Evolutionary conservation across 2,797 vertebrate species (phyloP), one percentile per base, ranked within the genome.

Genomic region (Cuniculus paca): DNA sequence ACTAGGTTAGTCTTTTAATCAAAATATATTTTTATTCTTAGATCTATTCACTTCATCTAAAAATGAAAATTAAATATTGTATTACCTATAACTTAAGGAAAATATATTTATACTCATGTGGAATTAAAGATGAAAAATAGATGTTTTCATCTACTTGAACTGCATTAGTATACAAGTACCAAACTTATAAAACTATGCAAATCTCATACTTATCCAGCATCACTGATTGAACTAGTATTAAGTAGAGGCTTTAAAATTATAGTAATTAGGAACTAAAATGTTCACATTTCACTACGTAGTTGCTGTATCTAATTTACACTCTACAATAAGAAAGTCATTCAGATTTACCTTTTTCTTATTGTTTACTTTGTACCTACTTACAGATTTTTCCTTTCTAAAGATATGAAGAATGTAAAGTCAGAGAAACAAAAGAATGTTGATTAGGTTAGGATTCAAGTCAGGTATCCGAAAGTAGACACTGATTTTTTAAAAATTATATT

Each of bases 401-500:
- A 91, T 65, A 84, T 93, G 79, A 26, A 92, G 58, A 91, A 20
- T 96, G 90, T 77, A 56, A 90, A 92, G 97, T 86, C 70, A 92
- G 42, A 84, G 42, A 85, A 96, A 80, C 50, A 94, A 95, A 98
- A 96, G 85, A 74, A 93, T 52, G 63, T 86, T 97, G 95, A 97
- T 97, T 97, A 93, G 95, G 97, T 97, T 98, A 97, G 88, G 77
- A 94, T 87, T 98, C 92, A 88, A 97, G 58, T 42, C 89, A 94
- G 97, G 85, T 96, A 79, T 82, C 96, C 68, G 94, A 98, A 97
- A 98, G 60, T 86, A 90, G 92, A 90, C 77, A 52, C 65, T 83
- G 96, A 92, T 95, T 98, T 95, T 14, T 84, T 95, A 94, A 24
- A 80, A 98, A 98, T 96, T 94, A 95, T 95, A 97, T 98, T 98